Base-by-base conservation (phyloP, 2,113 vertebrate species). In the Uropsilus gracilis region DNA sequence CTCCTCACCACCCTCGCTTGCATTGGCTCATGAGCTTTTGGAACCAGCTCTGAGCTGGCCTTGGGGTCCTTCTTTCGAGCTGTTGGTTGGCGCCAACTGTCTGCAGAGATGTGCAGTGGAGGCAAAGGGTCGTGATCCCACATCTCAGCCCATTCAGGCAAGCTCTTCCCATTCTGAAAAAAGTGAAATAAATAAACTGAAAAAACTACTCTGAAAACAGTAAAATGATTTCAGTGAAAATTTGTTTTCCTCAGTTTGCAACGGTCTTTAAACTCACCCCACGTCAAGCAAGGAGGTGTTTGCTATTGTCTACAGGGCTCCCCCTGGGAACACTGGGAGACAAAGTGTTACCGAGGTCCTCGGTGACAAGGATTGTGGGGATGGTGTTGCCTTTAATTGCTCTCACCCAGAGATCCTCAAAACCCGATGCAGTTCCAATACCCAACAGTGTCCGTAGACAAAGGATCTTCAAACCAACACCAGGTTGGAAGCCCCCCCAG, bases 31-130 rank as follows among this genome's bases (percentile, higher is more conserved):
- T 37, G 24, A 48, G 82, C 50, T 75, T 95, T 26, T 53, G 90
- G 93, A 94, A 78, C 50, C 53, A 77, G 22, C 46, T 78, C n/a
- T 80, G 37, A 44, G 13, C 53, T 78, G 26, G 32, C 24, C 42
- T 86, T 24, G 77, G 39, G 20, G 8, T 48, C 18, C 83, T 93
- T 83, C 32, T 90, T 78, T 80, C 57, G 82, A 90, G 78, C 90
- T 61, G 48, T 37, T 89, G 16, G 39, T 50, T 75, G 73, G 39
- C 93, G 32, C 6, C 37, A 34, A 28, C 1, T 81, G 77, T 72
- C 34, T 95, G 42, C 53, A 55, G 83, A 61, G 34, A 76, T 10
- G 9, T n/a, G 34, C 22, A 82, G 55, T 69, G 83, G 57, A n/a
- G n/a, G n/a, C n/a, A n/a, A n/a, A n/a, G n/a, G n/a, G n/a, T n/a